phyloP scores from a whole-genome alignment of 2,888 invertebrate genomes.

The Elgonia sp. region DNA sequence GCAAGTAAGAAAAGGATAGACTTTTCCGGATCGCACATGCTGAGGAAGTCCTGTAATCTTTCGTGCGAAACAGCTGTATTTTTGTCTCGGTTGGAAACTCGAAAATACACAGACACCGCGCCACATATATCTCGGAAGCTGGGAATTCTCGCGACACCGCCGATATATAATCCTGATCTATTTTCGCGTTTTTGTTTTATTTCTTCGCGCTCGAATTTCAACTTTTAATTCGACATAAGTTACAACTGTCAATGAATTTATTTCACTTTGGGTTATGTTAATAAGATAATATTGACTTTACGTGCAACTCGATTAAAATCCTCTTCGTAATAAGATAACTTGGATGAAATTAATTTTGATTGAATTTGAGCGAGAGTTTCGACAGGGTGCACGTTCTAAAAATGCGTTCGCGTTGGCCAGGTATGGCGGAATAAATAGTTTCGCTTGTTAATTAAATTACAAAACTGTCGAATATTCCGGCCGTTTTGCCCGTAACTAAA shows the following conservation, averaged over 20 bases:
- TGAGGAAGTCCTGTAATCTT: constrained; percentile 69
- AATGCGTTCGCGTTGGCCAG: neutral
- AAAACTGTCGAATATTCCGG: neutral
- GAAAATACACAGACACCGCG: neutral
- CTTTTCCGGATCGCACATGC: constrained; percentile 58
- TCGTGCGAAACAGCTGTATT: constrained; percentile 70
- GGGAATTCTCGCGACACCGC: constrained; percentile 21
- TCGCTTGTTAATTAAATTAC: constrained; percentile 7
- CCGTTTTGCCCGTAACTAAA: constrained; percentile 5
- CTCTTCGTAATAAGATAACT: constrained; percentile 33
- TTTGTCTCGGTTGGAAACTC: constrained; percentile 48
- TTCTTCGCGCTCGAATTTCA: no score
- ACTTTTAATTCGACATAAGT: constrained; percentile 12
- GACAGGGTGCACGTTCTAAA: neutral
- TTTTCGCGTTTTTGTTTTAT: constrained; percentile 31
- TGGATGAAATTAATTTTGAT: constrained; percentile 35
- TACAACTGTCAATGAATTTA: constrained; percentile 11
- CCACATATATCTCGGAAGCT: constrained; percentile 16
- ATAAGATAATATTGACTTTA: constrained; percentile 41
- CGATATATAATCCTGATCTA: constrained; percentile 32
- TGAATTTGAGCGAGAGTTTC: constrained; percentile 9
- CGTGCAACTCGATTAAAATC: constrained; percentile 27
- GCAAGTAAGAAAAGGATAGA: constrained; percentile 48
- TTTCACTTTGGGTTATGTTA: constrained; percentile 34
- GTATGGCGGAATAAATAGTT: neutral